These are phyloP conservation scores for Uropsilus gracilis DNA, from an alignment of 2,113 vertebrate species.

Conservation along the genomic window DNA sequence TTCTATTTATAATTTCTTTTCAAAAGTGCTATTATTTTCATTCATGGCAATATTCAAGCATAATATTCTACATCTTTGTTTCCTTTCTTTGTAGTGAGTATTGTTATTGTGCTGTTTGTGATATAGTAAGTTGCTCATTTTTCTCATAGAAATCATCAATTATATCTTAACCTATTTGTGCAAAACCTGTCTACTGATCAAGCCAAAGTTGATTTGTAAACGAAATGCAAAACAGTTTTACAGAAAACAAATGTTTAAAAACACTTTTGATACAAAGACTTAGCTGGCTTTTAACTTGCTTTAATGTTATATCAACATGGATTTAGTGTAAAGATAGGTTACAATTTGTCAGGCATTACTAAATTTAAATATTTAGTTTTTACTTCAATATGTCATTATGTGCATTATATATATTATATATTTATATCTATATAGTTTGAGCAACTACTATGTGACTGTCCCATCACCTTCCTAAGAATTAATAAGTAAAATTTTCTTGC, in stretches of 20 bases:
- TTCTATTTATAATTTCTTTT: not conserved
- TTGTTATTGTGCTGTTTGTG: no score
- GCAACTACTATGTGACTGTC: not conserved
- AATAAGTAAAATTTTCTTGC: not conserved
- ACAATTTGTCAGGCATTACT: not conserved
- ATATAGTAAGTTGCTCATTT: not conserved
- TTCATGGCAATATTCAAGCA: not conserved
- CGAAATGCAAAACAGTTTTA: not conserved
- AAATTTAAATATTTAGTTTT: not conserved
- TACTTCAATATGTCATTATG: not conserved
- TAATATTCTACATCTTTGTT: not conserved
- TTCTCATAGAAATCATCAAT: not conserved
- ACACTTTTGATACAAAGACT: not conserved
- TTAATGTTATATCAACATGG: not conserved
- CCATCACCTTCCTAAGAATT: not conserved
- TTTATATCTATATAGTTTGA: not conserved
- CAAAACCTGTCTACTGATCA: not conserved
- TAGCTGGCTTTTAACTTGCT: not conserved
- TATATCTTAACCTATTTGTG: not conserved
- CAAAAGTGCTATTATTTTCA: not conserved
- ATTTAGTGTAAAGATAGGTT: not conserved
- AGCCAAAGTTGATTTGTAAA: not conserved
- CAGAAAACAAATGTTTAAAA: not conserved
- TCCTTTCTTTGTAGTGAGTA: no score
- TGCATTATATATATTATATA: not conserved